These are phyloP conservation scores for Drosophila bocki DNA, from an alignment of 1,140 invertebrate species.

Conservation along the genomic window DNA sequence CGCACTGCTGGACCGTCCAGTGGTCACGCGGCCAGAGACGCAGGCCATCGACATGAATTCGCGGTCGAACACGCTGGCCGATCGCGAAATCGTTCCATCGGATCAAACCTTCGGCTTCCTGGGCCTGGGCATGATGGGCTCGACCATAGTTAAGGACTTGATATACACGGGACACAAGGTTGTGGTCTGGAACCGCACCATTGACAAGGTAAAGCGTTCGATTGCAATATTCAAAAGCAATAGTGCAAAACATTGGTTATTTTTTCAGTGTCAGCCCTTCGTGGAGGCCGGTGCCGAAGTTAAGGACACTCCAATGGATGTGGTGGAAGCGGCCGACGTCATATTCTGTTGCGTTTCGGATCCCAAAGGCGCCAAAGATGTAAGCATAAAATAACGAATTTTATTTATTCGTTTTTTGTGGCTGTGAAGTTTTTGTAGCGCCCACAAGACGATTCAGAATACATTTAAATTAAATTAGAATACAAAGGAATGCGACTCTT, in stretches of 20 bases:
- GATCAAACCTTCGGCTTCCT: slow-evolving; percentile 96
- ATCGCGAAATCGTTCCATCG: slow-evolving; percentile 95
- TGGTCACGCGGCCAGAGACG: slow-evolving; percentile 87
- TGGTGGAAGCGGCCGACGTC: slow-evolving; percentile 95
- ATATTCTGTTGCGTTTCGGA: slow-evolving; percentile 98
- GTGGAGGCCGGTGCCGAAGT: slow-evolving; percentile 90
- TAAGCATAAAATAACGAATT: slow-evolving; percentile 85
- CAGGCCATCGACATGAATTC: slow-evolving; percentile 91
- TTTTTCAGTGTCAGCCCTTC: slow-evolving; percentile 89
- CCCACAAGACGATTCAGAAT: neutral
- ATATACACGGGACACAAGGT: slow-evolving; percentile 97
- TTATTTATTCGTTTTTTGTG: neutral
- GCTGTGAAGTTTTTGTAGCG: neutral
- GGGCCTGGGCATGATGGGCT: slow-evolving; percentile 98
- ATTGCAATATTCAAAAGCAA: too few species aligned
- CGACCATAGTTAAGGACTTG: slow-evolving; percentile 97
- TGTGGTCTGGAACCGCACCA: slow-evolving; percentile 96
- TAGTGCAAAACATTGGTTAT: neutral
- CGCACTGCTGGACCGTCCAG: slow-evolving; percentile 77
- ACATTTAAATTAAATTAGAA: slow-evolving; percentile 11
- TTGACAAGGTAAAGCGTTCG: slow-evolving; percentile 91
- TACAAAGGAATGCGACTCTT: neutral
- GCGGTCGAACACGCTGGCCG: slow-evolving; percentile 91
- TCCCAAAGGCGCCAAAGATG: slow-evolving; percentile 96
- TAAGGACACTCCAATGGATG: slow-evolving; percentile 95